Base-by-base conservation (phyloP, 2,113 vertebrate species). In the Urocitellus parryii region DNA sequence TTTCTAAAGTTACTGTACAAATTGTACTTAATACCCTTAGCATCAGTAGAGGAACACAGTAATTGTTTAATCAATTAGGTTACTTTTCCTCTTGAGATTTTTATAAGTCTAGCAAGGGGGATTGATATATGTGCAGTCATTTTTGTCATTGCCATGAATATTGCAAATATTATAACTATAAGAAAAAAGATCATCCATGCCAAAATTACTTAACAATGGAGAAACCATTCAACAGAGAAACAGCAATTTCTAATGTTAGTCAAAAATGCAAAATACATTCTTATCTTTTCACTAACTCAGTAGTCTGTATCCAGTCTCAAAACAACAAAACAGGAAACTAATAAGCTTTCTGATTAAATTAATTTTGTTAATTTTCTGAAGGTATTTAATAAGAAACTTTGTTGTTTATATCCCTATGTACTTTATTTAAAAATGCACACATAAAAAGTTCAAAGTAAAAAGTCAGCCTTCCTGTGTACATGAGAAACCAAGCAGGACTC, bases 401-500 rank as follows among this genome's bases (percentile, higher is more conserved):
- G 7, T 70, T 91, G 77, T 83, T 88, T 65, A 56, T 45, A 27
- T 77, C n/a, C 58, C 10, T 86, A 20, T 74, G 74, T 39, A 39
- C 32, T 81, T 87, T 65, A 65, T 80, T 65, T 96, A 92, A 73
- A 90, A 53, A 56, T 78, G 74, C 5, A 68, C 27, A 65, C 3
- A 48, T 51, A n/a, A 61, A 82, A 84, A 29, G 17, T 48, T 96
- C 81, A 81, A 85, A 90, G 8, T 11, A 51, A 89, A 83, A 92
- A 65, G 2, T 14, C 29, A 63, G 14, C 22, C 0, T 87, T 3
- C 51, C 53, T 37, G 10, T 76, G 29, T 83, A 37, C 29, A 34
- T 20, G 29, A 87, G 42, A 87, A 32, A 58, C 2, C 24, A 70
- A 73, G n/a, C 10, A 91, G 48, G 4, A 32, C n/a, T 90, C 20